Base-by-base conservation (phyloP, 2,113 vertebrate genomes). In the Myrmophylax atrothorax region DNA sequence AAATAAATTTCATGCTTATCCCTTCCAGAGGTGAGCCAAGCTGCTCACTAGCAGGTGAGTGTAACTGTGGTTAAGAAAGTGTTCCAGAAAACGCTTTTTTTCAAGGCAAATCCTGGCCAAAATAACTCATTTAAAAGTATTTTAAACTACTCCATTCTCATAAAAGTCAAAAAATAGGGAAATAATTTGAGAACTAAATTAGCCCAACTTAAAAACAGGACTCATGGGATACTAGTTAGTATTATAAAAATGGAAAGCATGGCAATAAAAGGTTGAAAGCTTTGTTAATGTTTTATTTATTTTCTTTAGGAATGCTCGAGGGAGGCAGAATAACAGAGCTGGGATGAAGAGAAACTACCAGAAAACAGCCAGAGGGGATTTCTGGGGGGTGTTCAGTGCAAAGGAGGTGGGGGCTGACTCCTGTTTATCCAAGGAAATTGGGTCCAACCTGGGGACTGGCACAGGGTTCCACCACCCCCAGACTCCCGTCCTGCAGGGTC, bases 401-500 rank as follows among this genome's bases (percentile, higher is more conserved):
- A 60, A 52, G 44, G 24, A 72, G 28, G 11, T 5, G 64, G 60
- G 14, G 56, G 22, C 42, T 78, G 66, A 18, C 44, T 74, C 37
- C 20, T 19, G 42, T 46, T 80, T 4, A 42, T 31, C 53, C 29
- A 33, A 28, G 35, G 20, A 19, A 29, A 89, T 18, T 18, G 35
- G 35, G 29, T 12, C 49, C 29, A 23, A 35, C 11, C 6, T 10
- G 13, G 73, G 35, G 16, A 24, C 7, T 14, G 29, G 14, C 1
- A 6, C 22, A n/a, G 10, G 18, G 49, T 37, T n/a, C 52, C 64
- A 12, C 15, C 46, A 28, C 18, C 5, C 29, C 35, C 49, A 17
- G 37, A 29, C 29, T 20, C 18, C 16, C 53, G 6, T 3, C 12
- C 0, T 14, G 31, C 0, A 26, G 16, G 24, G n/a, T 63, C 33